Conservation (phyloP, 2,113 vertebrate species). For the Hirundichthys speculiger region DNA sequence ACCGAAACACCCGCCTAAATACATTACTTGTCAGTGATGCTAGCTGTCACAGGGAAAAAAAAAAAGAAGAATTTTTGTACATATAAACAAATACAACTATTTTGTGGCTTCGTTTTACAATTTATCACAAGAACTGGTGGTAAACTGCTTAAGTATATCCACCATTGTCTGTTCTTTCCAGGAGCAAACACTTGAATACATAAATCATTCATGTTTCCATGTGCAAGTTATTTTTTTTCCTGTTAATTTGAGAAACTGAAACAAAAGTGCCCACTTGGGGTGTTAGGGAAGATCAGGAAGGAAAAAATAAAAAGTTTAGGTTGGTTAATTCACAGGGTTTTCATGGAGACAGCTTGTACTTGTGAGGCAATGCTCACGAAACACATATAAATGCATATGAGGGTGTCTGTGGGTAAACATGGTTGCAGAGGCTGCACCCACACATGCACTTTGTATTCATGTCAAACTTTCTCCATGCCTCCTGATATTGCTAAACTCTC, state of each 20-base stretch:
- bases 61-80: too few species aligned
- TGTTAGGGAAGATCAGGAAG: background rate
- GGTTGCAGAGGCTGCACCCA: background rate
- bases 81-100: too few species aligned
- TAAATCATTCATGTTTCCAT: too few species aligned
- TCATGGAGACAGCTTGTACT: background rate
- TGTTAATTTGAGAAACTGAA: background rate
- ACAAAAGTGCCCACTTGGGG: background rate
- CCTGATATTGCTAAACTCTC: slow-evolving; percentile 30
- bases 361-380: background rate
- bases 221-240: background rate
- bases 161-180: too few species aligned
- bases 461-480: slow-evolving; percentile 12
- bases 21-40: too few species aligned
- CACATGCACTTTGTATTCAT: slow-evolving; percentile 5
- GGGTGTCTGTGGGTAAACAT: background rate
- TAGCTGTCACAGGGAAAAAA: too few species aligned
- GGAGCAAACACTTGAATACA: too few species aligned
- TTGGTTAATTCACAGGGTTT: background rate
- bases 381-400: background rate
- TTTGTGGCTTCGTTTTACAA: too few species aligned
- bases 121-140: too few species aligned
- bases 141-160: too few species aligned
- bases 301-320: background rate
- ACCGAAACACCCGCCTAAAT: too few species aligned